Evolutionary conservation across 2,113 vertebrate genomes (phyloP).

Genomic region (Xiphophorus hellerii): DNA sequence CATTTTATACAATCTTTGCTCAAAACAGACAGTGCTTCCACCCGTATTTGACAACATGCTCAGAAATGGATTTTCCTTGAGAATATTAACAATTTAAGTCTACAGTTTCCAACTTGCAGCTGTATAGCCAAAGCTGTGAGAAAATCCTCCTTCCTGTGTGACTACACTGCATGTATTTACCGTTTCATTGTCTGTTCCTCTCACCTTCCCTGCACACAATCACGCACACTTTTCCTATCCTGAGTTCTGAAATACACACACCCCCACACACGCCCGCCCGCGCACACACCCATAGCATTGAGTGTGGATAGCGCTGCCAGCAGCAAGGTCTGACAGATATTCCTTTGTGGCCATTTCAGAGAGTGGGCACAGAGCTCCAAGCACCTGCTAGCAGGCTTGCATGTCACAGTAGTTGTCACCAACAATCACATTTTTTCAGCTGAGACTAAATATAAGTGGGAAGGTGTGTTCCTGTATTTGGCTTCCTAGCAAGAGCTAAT

Average conservation of each 20-base stretch:
- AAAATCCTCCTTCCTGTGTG: conserved; percentile 35
- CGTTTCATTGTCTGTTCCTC: conserved; percentile 36
- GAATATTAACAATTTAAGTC: conserved; percentile 11
- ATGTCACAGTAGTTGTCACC: conserved; percentile 70
- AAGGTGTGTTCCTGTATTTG: conserved; percentile 23
- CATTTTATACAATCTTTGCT: conserved; percentile 9
- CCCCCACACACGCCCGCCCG: neutral
- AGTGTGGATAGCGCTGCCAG: conserved; percentile 56
- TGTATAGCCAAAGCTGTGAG: conserved; percentile 14
- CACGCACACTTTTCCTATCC: conserved; percentile 34
- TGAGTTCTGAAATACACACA: conserved; percentile 44
- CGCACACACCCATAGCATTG: conserved; percentile 2
- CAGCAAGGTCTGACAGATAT: conserved; percentile 77
- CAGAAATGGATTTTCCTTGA: conserved; percentile 2
- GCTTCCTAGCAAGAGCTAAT: conserved; percentile 24
- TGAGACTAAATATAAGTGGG: conserved; percentile 39
- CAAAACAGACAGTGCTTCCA: neutral
- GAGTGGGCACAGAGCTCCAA: conserved; percentile 66
- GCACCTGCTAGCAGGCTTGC: conserved; percentile 68
- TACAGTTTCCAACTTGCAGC: conserved; percentile 39
- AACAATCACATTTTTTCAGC: conserved; percentile 52
- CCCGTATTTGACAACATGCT: neutral
- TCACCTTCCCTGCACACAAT: conserved; percentile 15
- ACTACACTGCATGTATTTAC: conserved; percentile 32
- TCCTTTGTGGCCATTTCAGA: conserved; percentile 73